Base-by-base conservation (phyloP, 2,888 invertebrate species). In the Octodonta nipae region DNA sequence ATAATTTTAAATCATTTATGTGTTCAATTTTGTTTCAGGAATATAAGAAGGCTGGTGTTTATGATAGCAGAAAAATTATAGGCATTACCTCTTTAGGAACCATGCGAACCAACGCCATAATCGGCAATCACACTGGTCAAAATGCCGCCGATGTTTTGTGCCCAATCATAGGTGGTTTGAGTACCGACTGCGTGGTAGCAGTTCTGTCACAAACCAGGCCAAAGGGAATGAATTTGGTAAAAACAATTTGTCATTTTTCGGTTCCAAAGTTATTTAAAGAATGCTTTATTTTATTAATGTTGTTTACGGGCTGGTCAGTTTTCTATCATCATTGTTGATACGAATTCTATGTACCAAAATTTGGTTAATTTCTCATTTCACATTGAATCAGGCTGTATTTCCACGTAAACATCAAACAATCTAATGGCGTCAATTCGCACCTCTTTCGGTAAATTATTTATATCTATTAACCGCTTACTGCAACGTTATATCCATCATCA, bases 151-250 rank as follows among this genome's bases (percentile, higher is more conserved):
- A 46, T 7, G 44, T 56, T 5, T 33, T 51, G 6, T 56, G 59
- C 31, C 58, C 60, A 1, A 43, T 59, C 4, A 45, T 61, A 13
- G 62, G 61, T 2, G 61, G 58, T 3, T 30, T 48, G 17, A 49
- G 53, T 11, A 34, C 49, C 3, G 43, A 49, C 15, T 55, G 55
- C 15, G 38, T 50, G 5, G 53, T 62, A 5, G 52, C 58, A 1
- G 50, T 60, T 16, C 34, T 58, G 10, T 61, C 61, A 1, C 58
- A 60, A 45, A 45, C 51, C 5, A 52, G 48, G 28, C 48, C 51
- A 3, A 36, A 34, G 26, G 30, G 24, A 22, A 22, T 11, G 11
- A 10, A 10, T 22, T 3, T 22, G 22, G 22, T 22, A 4, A 22
- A 11, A 10, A 22, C 22, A 20, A 7, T 11, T 22, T 3, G 11